phyloP scores from a whole-genome alignment of 2,113 vertebrate species.

The Tichodroma muraria region DNA sequence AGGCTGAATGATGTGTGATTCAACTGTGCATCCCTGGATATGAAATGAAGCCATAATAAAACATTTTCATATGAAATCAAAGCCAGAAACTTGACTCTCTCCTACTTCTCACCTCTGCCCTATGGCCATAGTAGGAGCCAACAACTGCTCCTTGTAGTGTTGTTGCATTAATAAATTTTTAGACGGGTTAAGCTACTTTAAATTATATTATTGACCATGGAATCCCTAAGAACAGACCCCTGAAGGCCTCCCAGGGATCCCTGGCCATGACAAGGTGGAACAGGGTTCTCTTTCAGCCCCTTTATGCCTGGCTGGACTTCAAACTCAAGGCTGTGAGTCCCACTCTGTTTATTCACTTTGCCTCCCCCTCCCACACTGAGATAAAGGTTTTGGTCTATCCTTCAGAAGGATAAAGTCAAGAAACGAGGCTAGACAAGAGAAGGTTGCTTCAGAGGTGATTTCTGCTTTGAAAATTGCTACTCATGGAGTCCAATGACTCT shows the following conservation, averaged over 20 bases:
- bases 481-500: too few relatives aligned
- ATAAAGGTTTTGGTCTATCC: background rate
- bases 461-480: background rate
- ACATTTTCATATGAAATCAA: constrained; percentile 48
- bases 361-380: background rate
- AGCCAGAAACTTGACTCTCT: constrained; percentile 44
- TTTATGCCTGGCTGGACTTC: background rate
- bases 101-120: constrained; percentile 9
- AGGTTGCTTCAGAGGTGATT: background rate
- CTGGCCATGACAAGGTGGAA: background rate
- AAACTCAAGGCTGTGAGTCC: background rate
- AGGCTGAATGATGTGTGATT: constrained; percentile 52
- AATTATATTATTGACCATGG: background rate
- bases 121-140: background rate
- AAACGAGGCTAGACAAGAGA: background rate
- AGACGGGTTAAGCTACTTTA: background rate
- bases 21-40: constrained; percentile 25
- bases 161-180: background rate
- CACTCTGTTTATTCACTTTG: background rate
- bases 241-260: background rate
- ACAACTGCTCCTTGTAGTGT: background rate
- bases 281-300: background rate
- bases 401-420: background rate
- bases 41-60: constrained; percentile 51
- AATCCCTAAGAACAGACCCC: background rate